These are phyloP conservation scores for Dreissena polymorpha DNA, from an alignment of 1,140 invertebrate genomes.

Conservation along the genomic window DNA sequence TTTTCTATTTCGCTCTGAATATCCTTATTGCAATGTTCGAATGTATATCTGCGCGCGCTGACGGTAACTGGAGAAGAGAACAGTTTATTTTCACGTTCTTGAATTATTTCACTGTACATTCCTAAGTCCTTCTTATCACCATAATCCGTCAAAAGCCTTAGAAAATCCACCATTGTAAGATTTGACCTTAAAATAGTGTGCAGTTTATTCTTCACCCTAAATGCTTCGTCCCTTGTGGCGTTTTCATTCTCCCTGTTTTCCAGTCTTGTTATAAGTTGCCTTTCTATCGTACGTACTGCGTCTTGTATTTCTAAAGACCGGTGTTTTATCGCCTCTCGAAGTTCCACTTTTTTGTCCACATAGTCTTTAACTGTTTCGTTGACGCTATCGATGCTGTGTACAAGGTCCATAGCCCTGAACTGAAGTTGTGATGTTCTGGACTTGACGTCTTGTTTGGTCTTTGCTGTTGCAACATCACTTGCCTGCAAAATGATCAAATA, in stretches of 20 bases:
- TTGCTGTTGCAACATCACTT: conserved; percentile 15
- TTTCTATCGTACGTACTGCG: conserved; percentile 10
- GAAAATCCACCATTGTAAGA: conserved; percentile 31
- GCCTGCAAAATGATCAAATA: neutral
- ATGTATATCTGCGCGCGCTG: conserved; percentile 5
- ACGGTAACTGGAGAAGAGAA: neutral
- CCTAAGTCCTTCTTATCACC: conserved; percentile 30
- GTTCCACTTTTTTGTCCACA: neutral
- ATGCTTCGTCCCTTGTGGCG: conserved; percentile 32
- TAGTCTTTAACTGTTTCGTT: conserved; percentile 21
- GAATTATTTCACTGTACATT: neutral
- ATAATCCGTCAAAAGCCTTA: conserved; percentile 46
- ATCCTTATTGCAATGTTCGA: conserved; percentile 26
- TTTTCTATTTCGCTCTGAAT: conserved; percentile 14
- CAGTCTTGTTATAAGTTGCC: conserved; percentile 25
- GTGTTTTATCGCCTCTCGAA: conserved; percentile 22
- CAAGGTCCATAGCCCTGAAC: conserved; percentile 22
- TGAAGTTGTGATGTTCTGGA: conserved; percentile 14
- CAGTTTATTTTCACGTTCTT: conserved; percentile 14
- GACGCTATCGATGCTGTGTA: conserved; percentile 33
- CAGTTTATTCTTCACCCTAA: conserved; percentile 27
- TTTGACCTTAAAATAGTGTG: conserved; percentile 26
- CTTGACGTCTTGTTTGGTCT: conserved; percentile 16
- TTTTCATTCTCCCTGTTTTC: conserved; percentile 31
- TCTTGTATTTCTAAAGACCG: conserved; percentile 44